Conservation (phyloP, 2,797 vertebrate genomes). For the Rachycentron canadum region DNA sequence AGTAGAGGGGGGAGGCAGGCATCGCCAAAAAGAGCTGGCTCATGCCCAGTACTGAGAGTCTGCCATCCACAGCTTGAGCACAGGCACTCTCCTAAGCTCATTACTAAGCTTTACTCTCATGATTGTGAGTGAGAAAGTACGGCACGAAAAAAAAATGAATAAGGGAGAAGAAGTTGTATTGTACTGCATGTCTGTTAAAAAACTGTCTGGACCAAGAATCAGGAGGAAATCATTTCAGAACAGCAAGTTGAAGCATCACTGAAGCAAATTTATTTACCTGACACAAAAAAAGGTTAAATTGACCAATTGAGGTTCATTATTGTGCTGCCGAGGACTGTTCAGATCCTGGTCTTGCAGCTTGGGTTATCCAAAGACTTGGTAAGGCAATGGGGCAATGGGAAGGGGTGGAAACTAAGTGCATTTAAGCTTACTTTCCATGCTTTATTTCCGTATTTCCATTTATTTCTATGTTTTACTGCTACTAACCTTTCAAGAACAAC, state of each 20-base stretch:
- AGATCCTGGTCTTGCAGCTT: not conserved
- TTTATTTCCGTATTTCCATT: no score
- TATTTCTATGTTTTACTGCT: no score
- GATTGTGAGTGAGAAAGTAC: slow-evolving; percentile 56
- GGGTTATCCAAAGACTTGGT: not conserved
- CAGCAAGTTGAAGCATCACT: not conserved
- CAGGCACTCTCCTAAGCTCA: slow-evolving; percentile 69
- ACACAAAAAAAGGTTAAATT: not conserved
- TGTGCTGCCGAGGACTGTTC: not conserved
- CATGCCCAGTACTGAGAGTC: slow-evolving; percentile 76
- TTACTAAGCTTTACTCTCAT: slow-evolving; percentile 74
- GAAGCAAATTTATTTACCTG: slow-evolving; percentile 4
- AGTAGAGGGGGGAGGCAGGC: slow-evolving; percentile 8
- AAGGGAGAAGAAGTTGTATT: slow-evolving; percentile 14
- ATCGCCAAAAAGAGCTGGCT: slow-evolving; percentile 77
- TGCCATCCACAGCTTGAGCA: slow-evolving; percentile 79
- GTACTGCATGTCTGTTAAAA: slow-evolving; percentile 17
- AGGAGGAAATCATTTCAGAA: not conserved
- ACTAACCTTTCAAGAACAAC: no score
- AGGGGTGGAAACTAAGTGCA: no score
- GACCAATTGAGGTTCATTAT: not conserved
- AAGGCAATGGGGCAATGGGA: no score
- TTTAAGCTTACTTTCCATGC: no score
- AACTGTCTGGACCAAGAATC: slow-evolving; percentile 9
- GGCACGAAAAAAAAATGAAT: slow-evolving; percentile 31